Conservation (phyloP, 2,113 vertebrate genomes). For the Clinocottus analis region DNA sequence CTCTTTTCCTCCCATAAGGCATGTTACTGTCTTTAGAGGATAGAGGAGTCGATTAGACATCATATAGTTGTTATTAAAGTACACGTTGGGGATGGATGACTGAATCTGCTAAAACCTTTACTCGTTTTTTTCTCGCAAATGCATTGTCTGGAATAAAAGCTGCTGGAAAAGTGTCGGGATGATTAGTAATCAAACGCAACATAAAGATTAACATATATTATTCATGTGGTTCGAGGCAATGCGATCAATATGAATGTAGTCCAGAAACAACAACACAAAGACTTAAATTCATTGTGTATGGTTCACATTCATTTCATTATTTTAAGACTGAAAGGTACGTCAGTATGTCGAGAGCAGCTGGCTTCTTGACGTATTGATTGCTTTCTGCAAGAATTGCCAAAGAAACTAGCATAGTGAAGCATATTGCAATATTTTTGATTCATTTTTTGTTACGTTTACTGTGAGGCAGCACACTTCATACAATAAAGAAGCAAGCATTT, state of each 20-base stretch:
- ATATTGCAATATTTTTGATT: not conserved
- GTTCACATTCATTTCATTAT: not conserved
- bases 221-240: slow-evolving; percentile 21
- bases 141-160: slow-evolving; percentile 8
- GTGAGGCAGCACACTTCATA: not conserved
- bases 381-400: no score
- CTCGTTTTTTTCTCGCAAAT: slow-evolving; percentile 17
- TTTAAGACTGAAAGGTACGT: not conserved
- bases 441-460: not conserved
- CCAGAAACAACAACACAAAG: not conserved
- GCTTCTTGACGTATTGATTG: no score
- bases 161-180: slow-evolving; percentile 6
- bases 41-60: slow-evolving; percentile 19
- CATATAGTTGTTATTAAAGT: slow-evolving; percentile 10
- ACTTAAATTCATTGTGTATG: not conserved
- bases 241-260: not conserved
- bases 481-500: not conserved
- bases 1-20: not conserved
- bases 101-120: slow-evolving; percentile 20
- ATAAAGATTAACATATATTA: slow-evolving; percentile 20
- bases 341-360: no score
- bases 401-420: no score
- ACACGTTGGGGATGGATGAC: slow-evolving; percentile 21
- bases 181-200: slow-evolving; percentile 16
- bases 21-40: slow-evolving; percentile 27